Base-by-base conservation (phyloP, 2,113 vertebrate genomes). In the Nanorana parkeri region DNA sequence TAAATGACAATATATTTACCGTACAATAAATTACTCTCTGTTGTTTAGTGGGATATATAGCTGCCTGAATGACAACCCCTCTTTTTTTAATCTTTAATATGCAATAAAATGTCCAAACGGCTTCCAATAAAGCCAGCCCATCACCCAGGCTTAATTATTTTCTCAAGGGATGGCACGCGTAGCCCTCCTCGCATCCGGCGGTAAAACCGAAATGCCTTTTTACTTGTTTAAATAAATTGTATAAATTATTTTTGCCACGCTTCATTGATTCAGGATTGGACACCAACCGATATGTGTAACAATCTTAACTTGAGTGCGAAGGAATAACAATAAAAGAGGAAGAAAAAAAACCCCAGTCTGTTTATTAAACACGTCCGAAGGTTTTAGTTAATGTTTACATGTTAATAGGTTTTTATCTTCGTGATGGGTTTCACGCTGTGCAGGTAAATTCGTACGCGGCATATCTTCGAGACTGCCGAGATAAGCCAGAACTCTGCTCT, bases 261-360 rank as follows among this genome's bases (percentile, higher is more conserved):
- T 83, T 83, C 80, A 83, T 83, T 85, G 81, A 84, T 84, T 75
- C 64, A 26, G 85, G 85, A 80, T 17, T 78, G 86, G 80, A 80
- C 77, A 77, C 77, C 88, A 16, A 87, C 86, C 78, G 85, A 88
- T 88, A 89, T 89, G 84, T 87, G 77, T 86, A 56, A 84, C 84
- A 83, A 72, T 85, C 68, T 78, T 69, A 88, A 86, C 81, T 88
- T 78, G 84, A 87, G 77, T 85, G 73, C 41, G 83, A 29, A 16
- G 19, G 63, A 85, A 63, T 80, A 52, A 16, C 26, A 55, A 72
- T 36, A 76, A 78, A n/a, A 68, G 41, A 36, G 51, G 28, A 19
- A 56, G 7, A 21, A 75, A 61, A 26, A 19, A 72, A 66, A 76
- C 56, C 85, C 76, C 60, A 84, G 85, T 81, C 67, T 64, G 52